Evolutionary conservation across 2,113 vertebrate species (phyloP), one percentile per base, ranked within the genome.

Genomic region (Eolophus roseicapilla): DNA sequence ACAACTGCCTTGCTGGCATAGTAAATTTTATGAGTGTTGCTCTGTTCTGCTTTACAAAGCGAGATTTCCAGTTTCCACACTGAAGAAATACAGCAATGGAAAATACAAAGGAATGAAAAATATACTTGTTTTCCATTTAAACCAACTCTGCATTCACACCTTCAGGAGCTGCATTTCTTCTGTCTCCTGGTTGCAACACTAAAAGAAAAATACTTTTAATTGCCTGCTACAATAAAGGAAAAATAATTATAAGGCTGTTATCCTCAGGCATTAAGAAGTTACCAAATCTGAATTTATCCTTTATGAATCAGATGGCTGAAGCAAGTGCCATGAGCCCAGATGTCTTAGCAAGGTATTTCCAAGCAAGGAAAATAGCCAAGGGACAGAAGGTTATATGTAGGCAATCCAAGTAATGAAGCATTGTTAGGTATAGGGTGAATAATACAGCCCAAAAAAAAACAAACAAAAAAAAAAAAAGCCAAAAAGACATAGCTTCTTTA

Each of bases 361-460:
- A 94, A 95, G 86, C 19, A 87, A 94, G 92, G 80, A 86, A 93
- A 88, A 80, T 52, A 90, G 95, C 95, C 96, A 97, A 97, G 68
- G 96, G 90, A 95, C 94, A 95, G 86, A 88, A 94, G 95, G 92
- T 96, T 96, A 93, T 47, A 37, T 55, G 64, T 74, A 91, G 29
- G 41, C 57, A 95, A 67, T 96, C 96, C 96, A 97, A 97, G 62
- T 91, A 86, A 73, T 92, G 44, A 95, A 95, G 35, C 88, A 93
- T 92, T 96, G 84, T 78, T 78, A 95, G 84, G 74, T 96, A 93
- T 90, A 88, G 31, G 21, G 27, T 88, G 49, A 89, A 73, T 37
- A 95, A 91, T 44, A 43, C 27, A 86, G 80, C 69, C 86, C 15
- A 28, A 55, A 63, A 39, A 23, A 47, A n/a, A 44, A 67, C 31